Evolutionary conservation across 2,797 vertebrate genomes (phyloP).

Genomic region (Schizothorax lantsangensis): DNA sequence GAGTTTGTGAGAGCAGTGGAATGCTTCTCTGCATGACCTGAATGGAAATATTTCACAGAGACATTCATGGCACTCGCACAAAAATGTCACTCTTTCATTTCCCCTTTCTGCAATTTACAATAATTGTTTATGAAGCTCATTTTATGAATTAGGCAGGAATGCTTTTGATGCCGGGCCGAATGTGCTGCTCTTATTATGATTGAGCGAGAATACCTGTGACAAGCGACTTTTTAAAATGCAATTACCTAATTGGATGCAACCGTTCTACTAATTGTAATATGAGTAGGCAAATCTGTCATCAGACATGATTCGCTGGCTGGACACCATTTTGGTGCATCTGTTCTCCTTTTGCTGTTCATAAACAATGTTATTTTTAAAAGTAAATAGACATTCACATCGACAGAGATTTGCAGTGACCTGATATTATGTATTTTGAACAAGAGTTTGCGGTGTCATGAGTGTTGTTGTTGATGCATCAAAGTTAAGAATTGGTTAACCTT

Average conservation of each 20-base stretch:
- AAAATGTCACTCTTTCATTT: slow-evolving; percentile 44
- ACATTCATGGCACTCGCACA: slow-evolving; percentile 29
- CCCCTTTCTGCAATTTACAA: slow-evolving; percentile 36
- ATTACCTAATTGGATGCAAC: slow-evolving; percentile 60
- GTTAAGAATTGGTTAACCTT: not conserved
- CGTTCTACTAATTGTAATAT: slow-evolving; percentile 54
- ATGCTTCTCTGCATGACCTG: not conserved
- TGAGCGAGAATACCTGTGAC: slow-evolving; percentile 59
- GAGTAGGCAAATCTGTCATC: slow-evolving; percentile 57
- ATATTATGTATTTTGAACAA: not conserved
- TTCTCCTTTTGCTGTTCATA: slow-evolving; percentile 19
- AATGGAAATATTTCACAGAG: slow-evolving; percentile 34
- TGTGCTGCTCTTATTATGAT: slow-evolving; percentile 47
- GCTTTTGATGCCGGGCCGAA: slow-evolving; percentile 34
- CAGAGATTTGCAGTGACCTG: not conserved
- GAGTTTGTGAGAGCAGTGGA: not conserved
- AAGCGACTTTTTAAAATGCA: slow-evolving; percentile 60
- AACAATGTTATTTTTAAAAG: not conserved
- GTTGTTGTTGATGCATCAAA: not conserved
- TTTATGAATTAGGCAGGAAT: slow-evolving; percentile 55
- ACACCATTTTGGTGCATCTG: slow-evolving; percentile 41
- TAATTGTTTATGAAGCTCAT: slow-evolving; percentile 61
- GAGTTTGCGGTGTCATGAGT: not conserved
- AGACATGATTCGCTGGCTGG: slow-evolving; percentile 33
- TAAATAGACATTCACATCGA: not conserved